Conservation (phyloP, 2,113 vertebrate species). For the Sinocyclocheilus maitianheensis region DNA sequence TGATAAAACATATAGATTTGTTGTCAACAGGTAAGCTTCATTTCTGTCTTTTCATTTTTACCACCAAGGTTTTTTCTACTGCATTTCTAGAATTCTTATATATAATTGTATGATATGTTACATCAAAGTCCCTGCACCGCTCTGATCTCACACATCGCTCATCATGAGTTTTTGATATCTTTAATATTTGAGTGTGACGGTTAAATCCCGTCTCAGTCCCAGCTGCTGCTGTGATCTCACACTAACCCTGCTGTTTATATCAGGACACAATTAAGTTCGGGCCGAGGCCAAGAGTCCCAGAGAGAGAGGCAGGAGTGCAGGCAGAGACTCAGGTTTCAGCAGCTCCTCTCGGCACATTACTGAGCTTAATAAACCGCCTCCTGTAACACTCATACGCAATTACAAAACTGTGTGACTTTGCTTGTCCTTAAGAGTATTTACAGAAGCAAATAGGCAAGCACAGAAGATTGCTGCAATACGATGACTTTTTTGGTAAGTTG, state of each 20-base stretch:
- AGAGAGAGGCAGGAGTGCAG: slow-evolving; percentile 89
- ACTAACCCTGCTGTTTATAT: slow-evolving; percentile 93
- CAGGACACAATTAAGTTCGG: slow-evolving; percentile 84
- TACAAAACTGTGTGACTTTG: background rate
- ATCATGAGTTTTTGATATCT: slow-evolving; percentile 57
- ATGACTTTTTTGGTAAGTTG: background rate
- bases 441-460: background rate
- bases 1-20: too few relatives aligned
- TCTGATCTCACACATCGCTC: slow-evolving; percentile 52
- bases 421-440: background rate
- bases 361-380: background rate
- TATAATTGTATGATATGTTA: background rate
- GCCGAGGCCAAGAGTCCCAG: slow-evolving; percentile 86
- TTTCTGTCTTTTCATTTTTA: background rate
- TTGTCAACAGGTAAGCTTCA: too few relatives aligned
- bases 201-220: slow-evolving; percentile 70
- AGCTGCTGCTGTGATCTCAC: slow-evolving; percentile 87
- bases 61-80: background rate
- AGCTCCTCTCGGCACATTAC: background rate
- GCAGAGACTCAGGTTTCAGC: slow-evolving; percentile 81
- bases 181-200: slow-evolving; percentile 72
- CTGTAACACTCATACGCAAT: background rate
- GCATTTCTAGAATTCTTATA: slow-evolving; percentile 36
- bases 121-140: slow-evolving; percentile 53
- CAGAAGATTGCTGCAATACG: background rate